Evolutionary conservation across 2,888 invertebrate species (phyloP), one percentile per base, ranked within the genome.

Genomic region (Macroteleia sp.): DNA sequence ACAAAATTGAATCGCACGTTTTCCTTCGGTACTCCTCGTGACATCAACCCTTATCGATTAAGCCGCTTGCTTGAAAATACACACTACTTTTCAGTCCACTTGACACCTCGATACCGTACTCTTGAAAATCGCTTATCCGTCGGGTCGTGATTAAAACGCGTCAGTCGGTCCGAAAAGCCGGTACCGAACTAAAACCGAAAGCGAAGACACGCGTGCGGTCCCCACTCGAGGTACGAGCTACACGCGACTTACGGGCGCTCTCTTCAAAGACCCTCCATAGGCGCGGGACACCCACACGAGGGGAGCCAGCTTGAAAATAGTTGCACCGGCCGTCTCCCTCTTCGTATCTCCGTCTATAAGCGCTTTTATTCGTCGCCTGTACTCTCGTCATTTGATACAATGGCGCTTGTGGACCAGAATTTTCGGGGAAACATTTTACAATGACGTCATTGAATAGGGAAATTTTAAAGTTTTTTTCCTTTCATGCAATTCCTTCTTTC

Each of bases 101-200:
- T 52, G 61, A 70, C 52, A 44, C 34, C 1, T 48, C 66, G 19
- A 9, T 41, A 30, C 30, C 32, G 4, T 9, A 22, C 36, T 12
- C 25, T 8, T 1, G 16, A 28, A 16, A 19, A 8, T 5, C 19
- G 25, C 22, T 67, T 46, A 46, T 50, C 34, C 46, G 34, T 44
- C 34, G 54, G 54, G 52, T 50, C 36, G 39, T 67, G 66, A 75
- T 67, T 75, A 75, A 75, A 67, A 75, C 69, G 75, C 69, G 75
- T 75, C 75, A 67, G 75, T 75, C 75, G 59, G 79, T 64, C 79
- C 80, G 79, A 79, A 79, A 84, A 67, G 85, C 86, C 80, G 84
- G 77, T 83, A 80, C 81, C 73, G 85, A 88, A 91, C 90, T 90
- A 89, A 90, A 89, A 88, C 87, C 87, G 86, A 89, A 88, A 87